Evolutionary conservation across 2,888 invertebrate species (phyloP).

Genomic region (Trissoscelio sp.): DNA sequence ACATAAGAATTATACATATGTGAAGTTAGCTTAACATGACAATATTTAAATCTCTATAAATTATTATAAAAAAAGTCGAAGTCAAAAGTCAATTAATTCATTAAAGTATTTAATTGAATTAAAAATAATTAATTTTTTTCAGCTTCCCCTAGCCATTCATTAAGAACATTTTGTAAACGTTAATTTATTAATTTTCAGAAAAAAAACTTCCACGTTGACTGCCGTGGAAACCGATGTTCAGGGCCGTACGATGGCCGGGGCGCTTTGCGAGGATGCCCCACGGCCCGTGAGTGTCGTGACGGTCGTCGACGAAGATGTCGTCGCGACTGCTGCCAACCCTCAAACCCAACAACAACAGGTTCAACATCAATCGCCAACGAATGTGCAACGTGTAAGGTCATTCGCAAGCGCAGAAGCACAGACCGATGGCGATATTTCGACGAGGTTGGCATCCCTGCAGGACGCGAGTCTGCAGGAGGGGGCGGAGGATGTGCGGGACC

Average conservation of each 20-base stretch:
- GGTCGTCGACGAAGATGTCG: conserved; percentile 77
- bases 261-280: conserved; percentile 82
- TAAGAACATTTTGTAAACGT: no score
- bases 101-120: no score
- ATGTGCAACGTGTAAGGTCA: conserved; percentile 72
- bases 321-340: conserved; percentile 40
- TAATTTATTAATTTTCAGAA: no score
- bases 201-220: conserved; percentile 49
- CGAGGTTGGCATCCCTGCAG: conserved; percentile 61
- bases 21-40: no score
- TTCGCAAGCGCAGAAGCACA: conserved; percentile 82
- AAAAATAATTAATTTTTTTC: no score
- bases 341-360: conserved; percentile 44
- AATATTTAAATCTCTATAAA: no score
- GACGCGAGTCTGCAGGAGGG: conserved; percentile 65
- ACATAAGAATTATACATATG: no score
- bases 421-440: conserved; percentile 75
- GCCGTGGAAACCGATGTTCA: conserved; percentile 78
- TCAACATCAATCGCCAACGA: conserved; percentile 54
- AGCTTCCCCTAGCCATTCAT: no score
- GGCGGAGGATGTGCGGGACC: conserved; percentile 77
- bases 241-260: conserved; percentile 81
- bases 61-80: no score
- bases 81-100: no score
- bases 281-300: conserved; percentile 81